These are phyloP conservation scores for Planiliza haematocheilus DNA, from an alignment of 2,113 vertebrate species.

Conservation along the genomic window DNA sequence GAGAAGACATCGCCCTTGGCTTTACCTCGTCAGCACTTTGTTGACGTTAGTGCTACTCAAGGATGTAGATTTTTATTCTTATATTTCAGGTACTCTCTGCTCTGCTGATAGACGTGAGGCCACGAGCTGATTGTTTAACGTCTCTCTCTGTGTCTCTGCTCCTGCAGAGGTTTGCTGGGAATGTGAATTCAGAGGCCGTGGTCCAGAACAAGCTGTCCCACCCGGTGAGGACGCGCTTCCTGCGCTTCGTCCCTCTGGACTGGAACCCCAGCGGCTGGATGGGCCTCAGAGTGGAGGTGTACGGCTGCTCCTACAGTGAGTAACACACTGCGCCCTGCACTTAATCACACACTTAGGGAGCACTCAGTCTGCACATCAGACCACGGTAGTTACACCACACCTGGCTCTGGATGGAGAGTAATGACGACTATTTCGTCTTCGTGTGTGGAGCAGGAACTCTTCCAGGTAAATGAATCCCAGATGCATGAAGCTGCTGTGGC, in stretches of 20 bases:
- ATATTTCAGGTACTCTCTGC: constrained; percentile 37
- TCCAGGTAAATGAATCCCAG: no score
- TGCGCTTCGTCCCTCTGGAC: constrained; percentile 90
- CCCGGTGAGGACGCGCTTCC: constrained; percentile 88
- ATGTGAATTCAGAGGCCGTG: constrained; percentile 89
- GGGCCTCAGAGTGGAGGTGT: constrained; percentile 91
- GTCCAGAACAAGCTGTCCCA: constrained; percentile 91
- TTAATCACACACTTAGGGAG: background rate
- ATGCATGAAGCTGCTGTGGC: no score
- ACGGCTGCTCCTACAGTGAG: constrained; percentile 95
- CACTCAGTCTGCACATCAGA: background rate
- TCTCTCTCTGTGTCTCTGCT: background rate
- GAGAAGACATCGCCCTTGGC: constrained; percentile 34
- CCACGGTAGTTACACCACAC: background rate
- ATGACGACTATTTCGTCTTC: constrained; percentile 28
- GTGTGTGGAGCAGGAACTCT: no score
- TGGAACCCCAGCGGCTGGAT: constrained; percentile 89
- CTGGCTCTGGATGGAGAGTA: constrained; percentile 16
- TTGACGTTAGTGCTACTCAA: constrained; percentile 24
- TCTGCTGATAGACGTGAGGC: background rate
- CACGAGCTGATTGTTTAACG: background rate
- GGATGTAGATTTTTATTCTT: constrained; percentile 42
- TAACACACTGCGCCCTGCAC: constrained; percentile 54
- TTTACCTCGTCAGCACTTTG: constrained; percentile 44
- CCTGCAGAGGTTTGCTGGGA: constrained; percentile 89